Percentiles rank a stretch among this genome's conserved stretches.
Conservation (phyloP, 2,113 vertebrate genomes). For the Albula glossodonta region DNA sequence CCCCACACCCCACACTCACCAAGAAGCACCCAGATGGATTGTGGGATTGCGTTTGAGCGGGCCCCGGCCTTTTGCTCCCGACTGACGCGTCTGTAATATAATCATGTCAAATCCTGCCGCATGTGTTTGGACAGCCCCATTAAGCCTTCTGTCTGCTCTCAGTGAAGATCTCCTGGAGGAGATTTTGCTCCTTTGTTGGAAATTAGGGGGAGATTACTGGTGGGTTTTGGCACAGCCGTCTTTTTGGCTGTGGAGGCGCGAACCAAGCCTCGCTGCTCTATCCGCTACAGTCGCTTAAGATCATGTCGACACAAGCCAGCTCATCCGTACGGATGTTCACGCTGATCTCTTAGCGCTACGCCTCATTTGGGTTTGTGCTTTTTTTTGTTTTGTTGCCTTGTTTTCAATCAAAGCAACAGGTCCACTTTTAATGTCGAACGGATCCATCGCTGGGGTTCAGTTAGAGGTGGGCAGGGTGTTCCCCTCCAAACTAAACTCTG, state of each 20-base stretch:
- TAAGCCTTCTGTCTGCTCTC: not conserved
- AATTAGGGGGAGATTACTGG: constrained; percentile 42
- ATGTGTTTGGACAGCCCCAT: constrained; percentile 27
- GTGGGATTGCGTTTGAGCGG: not conserved
- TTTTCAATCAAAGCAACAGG: too few relatives aligned
- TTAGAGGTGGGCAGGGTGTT: too few relatives aligned
- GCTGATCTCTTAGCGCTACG: not conserved
- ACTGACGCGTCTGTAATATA: not conserved
- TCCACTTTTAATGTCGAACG: too few relatives aligned
- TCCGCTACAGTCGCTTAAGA: not conserved
- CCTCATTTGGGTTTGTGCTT: not conserved
- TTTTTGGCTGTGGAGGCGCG: constrained; percentile 27
- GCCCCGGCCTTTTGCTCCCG: not conserved
- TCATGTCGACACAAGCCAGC: not conserved
- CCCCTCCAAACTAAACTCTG: too few relatives aligned
- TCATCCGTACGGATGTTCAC: not conserved
- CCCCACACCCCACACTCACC: not conserved
- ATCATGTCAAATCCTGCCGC: constrained; percentile 14
- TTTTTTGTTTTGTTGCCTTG: too few relatives aligned
- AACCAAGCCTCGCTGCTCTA: not conserved
- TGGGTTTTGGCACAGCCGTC: constrained; percentile 32
- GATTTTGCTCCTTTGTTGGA: constrained; percentile 30
- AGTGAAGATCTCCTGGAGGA: constrained; percentile 34
- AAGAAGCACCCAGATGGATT: not conserved
- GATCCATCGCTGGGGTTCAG: too few relatives aligned